Base-by-base conservation (phyloP, 2,888 invertebrate genomes). In the Brachypalpus laphriformis region DNA sequence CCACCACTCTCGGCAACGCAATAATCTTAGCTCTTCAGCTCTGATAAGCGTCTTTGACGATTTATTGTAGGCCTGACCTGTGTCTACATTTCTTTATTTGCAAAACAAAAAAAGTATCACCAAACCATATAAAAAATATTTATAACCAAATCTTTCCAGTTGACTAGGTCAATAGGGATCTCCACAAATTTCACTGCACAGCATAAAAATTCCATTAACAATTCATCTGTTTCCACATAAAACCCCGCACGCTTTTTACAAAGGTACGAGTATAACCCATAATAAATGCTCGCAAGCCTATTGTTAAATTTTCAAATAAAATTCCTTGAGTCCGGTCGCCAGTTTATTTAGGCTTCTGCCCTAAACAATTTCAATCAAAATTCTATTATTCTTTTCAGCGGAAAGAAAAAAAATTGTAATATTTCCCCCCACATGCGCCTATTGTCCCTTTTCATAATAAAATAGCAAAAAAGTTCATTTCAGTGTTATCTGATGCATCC, bases 401-500 rank as follows among this genome's bases (percentile, higher is more conserved):
- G 34, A 31, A 49, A 16, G 49, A 40, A 71, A 11, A 31, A 63
- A 45, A 68, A 51, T 22, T 34, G 7, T 49, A 65, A 63, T 70
- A 57, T 57, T 76, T 70, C 31, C 8, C 9, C 45, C 45, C 37
- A 49, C 47, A 57, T 34, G 56, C 31, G 56, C 16, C 63, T 51
- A 78, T 83, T 83, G 82, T 83, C 72, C 72, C 72, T 40, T 59
- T 47, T 66, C 25, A 54, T 42, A 45, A 25, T 68, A 63, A 59
- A 45, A 80, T 47, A 72, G 34, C 2, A 25, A 59, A 63, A 65
- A 68, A 75, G 22, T 65, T 71, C 51, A 72, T 66, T 71, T 76
- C 72, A 77, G 63, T 78, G 63, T 71, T 85, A 85, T 85, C 85
- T 71, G 85, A 85, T 85, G 85, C 85, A 71, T 61, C 51, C 66